Base-by-base conservation (phyloP, 2,113 vertebrate species). In the human (Homo sapiens) region DNA sequence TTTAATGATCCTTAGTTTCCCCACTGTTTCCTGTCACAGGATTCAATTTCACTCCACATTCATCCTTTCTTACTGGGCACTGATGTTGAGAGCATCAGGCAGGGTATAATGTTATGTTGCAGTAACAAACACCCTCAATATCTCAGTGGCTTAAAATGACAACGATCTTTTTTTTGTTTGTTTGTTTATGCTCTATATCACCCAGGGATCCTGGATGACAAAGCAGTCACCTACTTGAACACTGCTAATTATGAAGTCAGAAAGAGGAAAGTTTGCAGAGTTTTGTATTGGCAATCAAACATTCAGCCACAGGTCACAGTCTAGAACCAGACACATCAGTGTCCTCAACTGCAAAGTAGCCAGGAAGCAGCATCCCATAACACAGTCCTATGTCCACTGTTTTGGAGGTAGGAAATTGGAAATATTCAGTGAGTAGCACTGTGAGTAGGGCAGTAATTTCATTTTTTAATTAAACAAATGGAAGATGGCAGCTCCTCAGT, bases 381-480 rank as follows among this genome's bases (percentile, higher is more conserved):
- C 0, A 25, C 5, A 66, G 23, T 22, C 30, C 22, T 50, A 38
- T 9, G 64, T 76, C 48, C 59, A n/a, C 48, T 52, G 5, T 16
- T 38, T 22, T 82, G 73, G 13, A 59, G 12, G 17, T 55, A 5
- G 32, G 20, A 38, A 50, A 13, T 50, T 9, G 57, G 80, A 80
- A 55, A 70, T 20, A 30, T 3, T 86, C 27, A 9, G 32, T 38
- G 43, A 95, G n/a, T 22, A 95, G 6, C 4, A 32, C 61, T 64
- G 61, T 64, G 61, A 64, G 5, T 64, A 64, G 50, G 10, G 14
- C 18, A 70, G 25, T 22, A 6, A 87, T 93, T 90, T 95, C 50
- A 38, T 87, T 79, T 95, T 96, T 75, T 89, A 97, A 92, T 94
- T 89, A 92, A 95, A 81, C 11, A 91, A 76, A 76, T 14, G 45